Evolutionary conservation across 2,888 invertebrate genomes (phyloP).

Genomic region (Neoitamus cyanurus): DNA sequence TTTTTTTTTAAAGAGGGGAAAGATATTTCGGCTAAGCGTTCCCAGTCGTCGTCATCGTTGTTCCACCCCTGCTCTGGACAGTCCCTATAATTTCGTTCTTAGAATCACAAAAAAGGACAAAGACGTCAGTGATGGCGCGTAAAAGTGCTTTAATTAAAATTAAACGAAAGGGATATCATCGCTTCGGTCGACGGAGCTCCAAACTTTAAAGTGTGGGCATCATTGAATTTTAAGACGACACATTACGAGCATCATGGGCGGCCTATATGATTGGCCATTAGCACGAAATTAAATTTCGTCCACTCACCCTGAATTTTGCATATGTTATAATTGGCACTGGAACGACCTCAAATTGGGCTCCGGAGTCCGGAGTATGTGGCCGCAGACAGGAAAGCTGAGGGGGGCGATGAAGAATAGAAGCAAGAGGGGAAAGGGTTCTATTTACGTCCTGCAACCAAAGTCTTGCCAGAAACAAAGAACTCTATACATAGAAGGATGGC

Average conservation of each 20-base stretch:
- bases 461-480: background rate
- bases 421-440: background rate
- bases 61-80: background rate
- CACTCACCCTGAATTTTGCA: background rate
- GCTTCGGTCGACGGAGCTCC: background rate
- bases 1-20: background rate
- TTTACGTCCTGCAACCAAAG: background rate
- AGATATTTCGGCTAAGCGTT: background rate
- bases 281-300: background rate
- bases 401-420: background rate
- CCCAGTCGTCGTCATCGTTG: background rate
- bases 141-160: slow-evolving; percentile 5
- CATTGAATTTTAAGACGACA: background rate
- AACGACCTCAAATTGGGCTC: background rate
- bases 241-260: background rate
- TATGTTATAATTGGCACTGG: background rate
- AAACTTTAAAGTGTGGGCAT: background rate
- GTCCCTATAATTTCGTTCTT: background rate
- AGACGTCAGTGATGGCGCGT: background rate
- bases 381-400: background rate
- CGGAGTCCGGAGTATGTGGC: background rate
- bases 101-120: background rate
- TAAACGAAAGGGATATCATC: background rate
- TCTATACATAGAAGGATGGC: background rate
- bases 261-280: background rate